These are phyloP conservation scores for Tribolium freemani DNA, from an alignment of 2,888 invertebrate species.

Conservation along the genomic window DNA sequence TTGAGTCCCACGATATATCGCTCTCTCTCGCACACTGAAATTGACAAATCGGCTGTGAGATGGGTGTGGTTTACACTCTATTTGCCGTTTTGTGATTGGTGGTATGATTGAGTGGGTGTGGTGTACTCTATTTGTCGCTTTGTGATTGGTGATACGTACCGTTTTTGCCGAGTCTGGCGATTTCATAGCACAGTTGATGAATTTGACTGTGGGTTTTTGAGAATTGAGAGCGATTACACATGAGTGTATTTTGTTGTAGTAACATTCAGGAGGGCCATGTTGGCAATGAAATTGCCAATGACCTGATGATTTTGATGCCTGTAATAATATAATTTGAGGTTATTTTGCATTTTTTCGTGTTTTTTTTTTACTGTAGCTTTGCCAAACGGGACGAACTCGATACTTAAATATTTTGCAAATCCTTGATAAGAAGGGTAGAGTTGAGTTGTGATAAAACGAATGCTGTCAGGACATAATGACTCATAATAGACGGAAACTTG, in stretches of 20 bases:
- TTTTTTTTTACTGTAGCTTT: slow-evolving; percentile 43
- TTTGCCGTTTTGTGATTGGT: not conserved
- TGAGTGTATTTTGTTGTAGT: slow-evolving; percentile 70
- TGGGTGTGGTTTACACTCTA: not conserved
- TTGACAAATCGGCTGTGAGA: not conserved
- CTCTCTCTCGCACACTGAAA: slow-evolving; percentile 63
- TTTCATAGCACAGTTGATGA: slow-evolving; percentile 68
- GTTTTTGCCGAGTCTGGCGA: slow-evolving; percentile 47
- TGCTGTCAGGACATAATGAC: slow-evolving; percentile 70
- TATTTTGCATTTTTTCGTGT: not conserved
- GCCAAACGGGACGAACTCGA: slow-evolving; percentile 55
- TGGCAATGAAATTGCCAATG: slow-evolving; percentile 54
- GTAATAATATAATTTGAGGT: slow-evolving; percentile 1
- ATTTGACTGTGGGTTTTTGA: slow-evolving; percentile 51
- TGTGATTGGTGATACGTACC: slow-evolving; percentile 38
- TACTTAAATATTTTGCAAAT: slow-evolving; percentile 25
- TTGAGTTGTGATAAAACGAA: slow-evolving; percentile 67
- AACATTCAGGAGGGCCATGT: slow-evolving; percentile 67
- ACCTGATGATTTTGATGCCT: slow-evolving; percentile 43
- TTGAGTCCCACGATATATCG: slow-evolving; percentile 52
- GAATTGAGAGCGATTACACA: slow-evolving; percentile 65
- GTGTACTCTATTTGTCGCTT: not conserved
- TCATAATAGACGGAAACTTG: slow-evolving; percentile 70
- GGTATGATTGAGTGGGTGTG: too few species aligned
- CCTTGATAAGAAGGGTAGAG: slow-evolving; percentile 60